Percentiles rank a stretch among this genome's conserved stretches.
phyloP scores from a whole-genome alignment of 2,797 vertebrate species.

The Coregonus suidteri region DNA sequence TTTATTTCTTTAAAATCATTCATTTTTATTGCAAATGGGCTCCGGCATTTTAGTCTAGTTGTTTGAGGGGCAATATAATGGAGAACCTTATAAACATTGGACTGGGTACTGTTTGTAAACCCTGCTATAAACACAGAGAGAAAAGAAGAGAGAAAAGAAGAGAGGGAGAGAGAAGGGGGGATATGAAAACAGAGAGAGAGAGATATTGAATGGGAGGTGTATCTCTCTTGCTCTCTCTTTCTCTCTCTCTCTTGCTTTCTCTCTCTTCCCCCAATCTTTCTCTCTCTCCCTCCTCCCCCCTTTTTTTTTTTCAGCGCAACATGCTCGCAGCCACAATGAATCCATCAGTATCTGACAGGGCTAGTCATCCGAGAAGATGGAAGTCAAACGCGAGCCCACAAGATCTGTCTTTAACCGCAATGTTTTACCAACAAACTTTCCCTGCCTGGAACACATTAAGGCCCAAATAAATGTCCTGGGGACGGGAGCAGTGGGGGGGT shows the following conservation, averaged over 20 bases:
- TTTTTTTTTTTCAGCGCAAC: slow-evolving; percentile 2
- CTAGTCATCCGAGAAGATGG: slow-evolving; percentile 38
- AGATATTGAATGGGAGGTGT: neutral
- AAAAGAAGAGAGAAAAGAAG: neutral
- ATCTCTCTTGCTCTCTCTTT: too few relatives aligned
- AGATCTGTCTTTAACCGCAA: slow-evolving; percentile 51
- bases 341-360: slow-evolving; percentile 54
- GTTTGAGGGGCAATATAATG: neutral
- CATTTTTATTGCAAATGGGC: neutral
- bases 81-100: neutral
- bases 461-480: slow-evolving; percentile 38
- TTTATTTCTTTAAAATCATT: neutral
- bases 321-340: slow-evolving; percentile 43
- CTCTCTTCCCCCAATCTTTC: too few relatives aligned
- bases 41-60: neutral
- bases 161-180: too few relatives aligned
- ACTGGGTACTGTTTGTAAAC: neutral
- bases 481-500: slow-evolving; percentile 24
- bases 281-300: neutral
- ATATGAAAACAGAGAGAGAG: neutral
- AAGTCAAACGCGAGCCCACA: slow-evolving; percentile 32
- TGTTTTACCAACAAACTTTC: slow-evolving; percentile 54
- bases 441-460: slow-evolving; percentile 49
- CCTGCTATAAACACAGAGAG: neutral
- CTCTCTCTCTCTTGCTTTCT: too few relatives aligned